Evolutionary conservation across 2,888 invertebrate species (phyloP), one percentile per base, ranked within the genome.

Genomic region (Macrostomum cliftonense): DNA sequence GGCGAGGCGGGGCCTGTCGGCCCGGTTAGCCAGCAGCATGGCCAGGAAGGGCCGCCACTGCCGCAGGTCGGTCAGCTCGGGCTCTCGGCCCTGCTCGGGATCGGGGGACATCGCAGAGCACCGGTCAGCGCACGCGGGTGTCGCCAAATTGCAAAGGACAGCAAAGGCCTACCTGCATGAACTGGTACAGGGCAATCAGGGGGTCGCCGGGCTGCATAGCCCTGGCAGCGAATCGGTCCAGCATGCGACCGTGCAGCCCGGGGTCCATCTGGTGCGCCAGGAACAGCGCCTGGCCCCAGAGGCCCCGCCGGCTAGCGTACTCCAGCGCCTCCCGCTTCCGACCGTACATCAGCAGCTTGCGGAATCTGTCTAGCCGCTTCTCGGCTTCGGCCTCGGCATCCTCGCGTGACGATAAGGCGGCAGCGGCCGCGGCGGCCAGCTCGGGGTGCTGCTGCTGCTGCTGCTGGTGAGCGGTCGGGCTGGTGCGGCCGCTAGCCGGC

Each of bases 1-100:
- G 56, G 67, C 65, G 39, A 67, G 9, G 81, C 80, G 55, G 77
- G 75, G 58, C 50, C 61, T 58, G 13, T 54, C 50, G 12, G 81
- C 78, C 13, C 81, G 78, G 59, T 74, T 75, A 53, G 91, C 82
- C 47, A 95, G 76, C 59, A 97, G 79, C 79, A 95, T 86, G 52
- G 95, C 91, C 49, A 89, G 77, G 74, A 95, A 95, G 19, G 89
- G 85, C 53, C 88, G 77, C 95, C 95, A 97, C 72, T 91, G 89
- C 49, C 74, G 74, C 69, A 74, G 75, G 44, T 71, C 43, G 5
- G 28, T 9, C 28, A 28, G 28, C 28, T 28, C 28, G 5, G 28
- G 28, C 28, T 28, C 28, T 9, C 28, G 28, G 28, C 28, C 28
- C 28, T 43, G 36, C 7, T 5, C 43, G 21, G 2, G 43, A 9